Base-by-base conservation (phyloP, 2,888 invertebrate genomes). In the Zaprionus obscuricornis region DNA sequence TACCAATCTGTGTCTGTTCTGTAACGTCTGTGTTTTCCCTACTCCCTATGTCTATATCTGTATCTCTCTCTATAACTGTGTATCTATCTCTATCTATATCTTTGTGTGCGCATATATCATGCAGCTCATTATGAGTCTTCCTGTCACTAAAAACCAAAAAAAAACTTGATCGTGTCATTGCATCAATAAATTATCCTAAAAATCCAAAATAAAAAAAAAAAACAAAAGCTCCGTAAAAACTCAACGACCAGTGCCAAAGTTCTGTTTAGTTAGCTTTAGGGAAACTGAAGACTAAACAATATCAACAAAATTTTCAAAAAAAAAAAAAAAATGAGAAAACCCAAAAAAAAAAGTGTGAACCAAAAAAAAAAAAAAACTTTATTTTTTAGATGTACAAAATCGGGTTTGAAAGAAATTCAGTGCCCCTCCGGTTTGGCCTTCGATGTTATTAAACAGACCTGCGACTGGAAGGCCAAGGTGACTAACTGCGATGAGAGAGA, bases 381-480 rank as follows among this genome's bases (percentile, higher is more conserved):
- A 66, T 74, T 76, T 78, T 83, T 77, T 87, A 90, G 90, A 89
- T 96, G 96, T 94, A 96, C 96, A 93, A 96, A 94, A 93, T 95
- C 96, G 93, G 96, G 96, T 93, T 95, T 96, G 93, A 96, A 96
- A 95, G 95, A 96, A 94, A 96, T 97, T 93, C 96, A 96, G 92
- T 97, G 97, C 93, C 97, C 97, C 91, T 96, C 96, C 91, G 97
- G 97, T 93, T 94, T 97, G 94, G 95, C 97, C 93, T 97, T 97
- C 94, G 97, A 97, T 94, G 94, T 97, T 93, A 95, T 96, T 93
- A 97, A 97, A 94, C 97, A 97, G 93, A 97, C 97, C 91, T 97
- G 97, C 93, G 97, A 97, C 94, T 97, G 97, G 97, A 97, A 97
- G 94, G 96, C 96, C 93, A 96, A 97, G 94, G 97, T 97, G 93